Base-by-base conservation (phyloP, 1,140 invertebrate species). In the Cotesia glomerata region DNA sequence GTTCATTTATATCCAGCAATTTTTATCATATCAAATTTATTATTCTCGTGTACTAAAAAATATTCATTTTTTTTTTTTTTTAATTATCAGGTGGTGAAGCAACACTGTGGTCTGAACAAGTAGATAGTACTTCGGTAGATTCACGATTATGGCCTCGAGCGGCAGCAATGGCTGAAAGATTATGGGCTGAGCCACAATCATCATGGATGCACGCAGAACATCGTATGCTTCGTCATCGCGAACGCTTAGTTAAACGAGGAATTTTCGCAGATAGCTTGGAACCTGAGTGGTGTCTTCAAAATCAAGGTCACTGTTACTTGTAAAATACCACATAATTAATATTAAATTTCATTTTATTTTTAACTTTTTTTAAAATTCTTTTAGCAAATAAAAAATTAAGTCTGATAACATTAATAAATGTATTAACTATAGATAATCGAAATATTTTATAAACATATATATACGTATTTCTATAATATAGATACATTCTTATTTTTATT, bases 211-310 rank as follows among this genome's bases (percentile, higher is more conserved):
- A 89, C 18, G 93, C 92, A 0, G 92, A 93, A 81, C 82, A 89
- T 1, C 87, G 94, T 56, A 91, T 95, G 85, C 86, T 95, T 11
- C 81, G 78, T 75, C 90, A 92, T 78, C 90, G 94, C 13, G 90
- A 95, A 75, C 88, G 93, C 72, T 80, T 95, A 11, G 89, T 93
- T 0, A 84, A 90, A 72, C 86, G 90, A 76, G 93, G 93, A 5
- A 88, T 95, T 45, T 73, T 88, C 16, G 88, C 93, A 0, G 93
- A 95, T 74, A 89, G 90, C 0, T 76, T 95, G 32, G 88, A 95
- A 81, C 95, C 95, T 0, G 90, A 94, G 80, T 95, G 94, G 93
- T 96, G 95, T 80, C 85, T 91, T 73, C 92, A 95, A 78, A 93
- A 95, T 82, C 90, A 94, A 85, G 91, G 92, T 52, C 84, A 89